Conservation (phyloP, 1,140 invertebrate genomes). For the Polyergus mexicanus region DNA sequence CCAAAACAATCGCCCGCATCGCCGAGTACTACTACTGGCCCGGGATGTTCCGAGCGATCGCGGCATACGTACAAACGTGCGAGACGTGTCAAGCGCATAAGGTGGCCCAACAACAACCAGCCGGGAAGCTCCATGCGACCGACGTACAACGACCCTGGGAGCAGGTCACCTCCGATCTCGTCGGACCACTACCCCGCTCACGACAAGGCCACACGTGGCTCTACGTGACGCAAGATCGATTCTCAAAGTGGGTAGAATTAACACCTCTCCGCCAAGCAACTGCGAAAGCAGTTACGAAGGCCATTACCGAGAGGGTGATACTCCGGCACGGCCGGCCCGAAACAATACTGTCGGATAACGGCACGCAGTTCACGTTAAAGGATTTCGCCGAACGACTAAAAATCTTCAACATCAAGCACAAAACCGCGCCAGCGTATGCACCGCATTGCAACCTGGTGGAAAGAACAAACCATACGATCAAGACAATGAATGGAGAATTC, state of each 20-base stretch:
- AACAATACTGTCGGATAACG: not conserved
- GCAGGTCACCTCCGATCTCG: not conserved
- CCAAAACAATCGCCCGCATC: not conserved
- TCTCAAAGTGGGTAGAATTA: not conserved
- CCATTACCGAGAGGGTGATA: accelerated
- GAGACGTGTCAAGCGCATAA: not conserved
- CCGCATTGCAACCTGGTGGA: not conserved
- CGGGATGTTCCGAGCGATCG: not conserved
- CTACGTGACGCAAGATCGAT: not conserved
- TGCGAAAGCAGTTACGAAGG: accelerated
- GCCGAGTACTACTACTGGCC: not conserved
- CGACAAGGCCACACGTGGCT: not conserved
- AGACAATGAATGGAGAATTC: not conserved
- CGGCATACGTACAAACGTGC: accelerated
- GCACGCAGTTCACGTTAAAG: not conserved
- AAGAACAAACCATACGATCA: not conserved
- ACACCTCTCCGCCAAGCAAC: accelerated
- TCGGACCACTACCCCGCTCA: accelerated
- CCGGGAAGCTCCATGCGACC: not conserved
- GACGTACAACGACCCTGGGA: not conserved
- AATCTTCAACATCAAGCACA: too few species aligned
- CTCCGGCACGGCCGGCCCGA: not conserved
- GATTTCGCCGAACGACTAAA: not conserved
- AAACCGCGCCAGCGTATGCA: not conserved
- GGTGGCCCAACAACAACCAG: not conserved